Evolutionary conservation across 2,113 vertebrate species (phyloP), one percentile per base, ranked within the genome.

Genomic region (Rhinopomastus cyanomelas): DNA sequence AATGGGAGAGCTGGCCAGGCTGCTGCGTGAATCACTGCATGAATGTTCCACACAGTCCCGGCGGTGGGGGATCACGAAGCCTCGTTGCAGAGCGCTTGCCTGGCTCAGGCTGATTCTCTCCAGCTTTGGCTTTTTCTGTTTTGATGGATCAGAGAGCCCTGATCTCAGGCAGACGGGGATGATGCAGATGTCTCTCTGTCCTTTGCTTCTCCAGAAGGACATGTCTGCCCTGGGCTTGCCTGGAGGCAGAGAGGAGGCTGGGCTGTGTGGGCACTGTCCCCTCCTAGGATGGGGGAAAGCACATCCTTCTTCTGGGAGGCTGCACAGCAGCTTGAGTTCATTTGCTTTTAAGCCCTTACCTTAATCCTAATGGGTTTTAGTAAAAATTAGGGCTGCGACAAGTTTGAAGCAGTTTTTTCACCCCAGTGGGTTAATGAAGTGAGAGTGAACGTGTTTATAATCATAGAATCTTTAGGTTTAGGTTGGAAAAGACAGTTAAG

Each of bases 1-100:
- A 84, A 93, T 65, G 84, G 90, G 74, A 81, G 84, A 85, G 91
- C 89, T 73, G 84, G 60, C 84, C 42, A 57, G 84, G 81, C 89
- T 88, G 62, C 46, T 79, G 84, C 81, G 71, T 37, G 56, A 92
- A 49, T 73, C 3, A 3, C 1, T 69, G 77, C 86, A 61, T 2
- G 2, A 69, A 82, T 4, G 55, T 36, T 4, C 17, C 57, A 61
- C 72, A 90, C 1, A 1, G 59, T 2, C 36, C n/a, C 0, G 0
- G 74, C 71, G 66, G 66, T 77, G 60, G 49, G 30, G 77, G 74
- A 78, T 86, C 65, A n/a, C 60, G 67, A 49, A 71, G 49, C 48
- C 4, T 3, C 32, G 1, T 18, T 51, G 60, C 66, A 34, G 69
- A 92, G 48, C 0, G 1, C 74, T 59, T 55, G 56, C 65, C 77